These are phyloP conservation scores for Drusus annulatus DNA, from an alignment of 1,140 invertebrate species.

Conservation along the genomic window DNA sequence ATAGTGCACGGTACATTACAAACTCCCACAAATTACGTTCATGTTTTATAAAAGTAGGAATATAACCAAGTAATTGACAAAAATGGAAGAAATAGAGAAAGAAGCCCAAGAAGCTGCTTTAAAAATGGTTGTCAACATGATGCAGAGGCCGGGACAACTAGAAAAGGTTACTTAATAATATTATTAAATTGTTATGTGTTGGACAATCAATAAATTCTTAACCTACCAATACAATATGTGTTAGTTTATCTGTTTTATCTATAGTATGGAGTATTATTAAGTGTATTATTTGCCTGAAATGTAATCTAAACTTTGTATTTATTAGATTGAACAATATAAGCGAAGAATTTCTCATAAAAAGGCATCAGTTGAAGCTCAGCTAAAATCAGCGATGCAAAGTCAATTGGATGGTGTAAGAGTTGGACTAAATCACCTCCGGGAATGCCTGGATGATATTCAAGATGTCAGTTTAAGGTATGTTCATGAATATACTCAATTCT, in stretches of 20 bases:
- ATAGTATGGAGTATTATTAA: neutral
- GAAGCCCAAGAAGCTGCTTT: slow-evolving; percentile 88
- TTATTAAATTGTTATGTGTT: neutral
- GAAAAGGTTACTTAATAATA: slow-evolving; percentile 83
- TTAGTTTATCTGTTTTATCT: too few relatives aligned
- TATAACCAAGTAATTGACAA: slow-evolving; percentile 40
- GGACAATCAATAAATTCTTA: neutral
- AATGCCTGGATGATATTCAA: slow-evolving; percentile 88
- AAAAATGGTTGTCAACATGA: slow-evolving; percentile 93
- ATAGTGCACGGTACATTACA: too few relatives aligned
- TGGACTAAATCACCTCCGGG: slow-evolving; percentile 92
- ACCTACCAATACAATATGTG: neutral
- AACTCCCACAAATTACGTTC: too few relatives aligned
- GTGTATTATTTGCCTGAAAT: neutral
- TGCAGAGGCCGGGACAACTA: slow-evolving; percentile 95
- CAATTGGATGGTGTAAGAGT: slow-evolving; percentile 96
- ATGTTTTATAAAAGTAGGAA: too few relatives aligned
- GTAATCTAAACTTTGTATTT: slow-evolving; percentile 4
- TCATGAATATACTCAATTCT: neutral
- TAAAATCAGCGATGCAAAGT: slow-evolving; percentile 98
- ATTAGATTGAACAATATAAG: slow-evolving; percentile 87
- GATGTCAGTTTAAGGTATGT: slow-evolving; percentile 75
- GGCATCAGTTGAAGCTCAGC: slow-evolving; percentile 95
- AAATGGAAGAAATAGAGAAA: slow-evolving; percentile 86
- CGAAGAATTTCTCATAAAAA: slow-evolving; percentile 86